Evolutionary conservation across 2,797 vertebrate species (phyloP).

Genomic region (Uromys caudimaculatus): DNA sequence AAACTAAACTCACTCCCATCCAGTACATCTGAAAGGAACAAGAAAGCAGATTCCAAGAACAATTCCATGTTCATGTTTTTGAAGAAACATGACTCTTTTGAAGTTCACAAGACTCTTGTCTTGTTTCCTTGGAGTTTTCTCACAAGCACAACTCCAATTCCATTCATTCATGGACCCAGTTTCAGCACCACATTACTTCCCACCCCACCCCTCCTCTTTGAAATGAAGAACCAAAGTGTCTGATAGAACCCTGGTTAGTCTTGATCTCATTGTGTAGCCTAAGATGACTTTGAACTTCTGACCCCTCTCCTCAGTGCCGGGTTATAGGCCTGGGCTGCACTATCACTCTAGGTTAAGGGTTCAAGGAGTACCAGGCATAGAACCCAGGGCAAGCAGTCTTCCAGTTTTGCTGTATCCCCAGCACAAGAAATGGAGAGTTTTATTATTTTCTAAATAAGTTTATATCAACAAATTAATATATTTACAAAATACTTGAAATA

Average conservation of each 20-base stretch:
- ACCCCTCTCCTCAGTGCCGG: not conserved
- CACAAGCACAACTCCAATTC: not conserved
- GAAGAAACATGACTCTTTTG: not conserved
- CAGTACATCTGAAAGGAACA: not conserved
- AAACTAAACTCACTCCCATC: not conserved
- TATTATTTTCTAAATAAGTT: not conserved
- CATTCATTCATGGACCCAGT: not conserved
- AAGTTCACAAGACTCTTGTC: not conserved
- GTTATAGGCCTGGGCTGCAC: not conserved
- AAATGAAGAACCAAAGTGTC: not conserved
- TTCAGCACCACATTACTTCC: not conserved
- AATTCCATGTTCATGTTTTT: not conserved
- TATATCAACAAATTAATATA: not conserved
- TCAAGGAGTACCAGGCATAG: not conserved
- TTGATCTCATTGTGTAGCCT: not conserved
- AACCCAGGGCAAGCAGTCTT: not conserved
- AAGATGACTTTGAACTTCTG: not conserved
- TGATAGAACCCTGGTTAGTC: not conserved
- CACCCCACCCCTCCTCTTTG: not conserved
- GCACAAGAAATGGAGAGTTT: not conserved
- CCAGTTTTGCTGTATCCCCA: not conserved
- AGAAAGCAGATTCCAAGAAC: not conserved
- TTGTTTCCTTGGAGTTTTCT: not conserved
- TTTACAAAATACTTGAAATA: conserved; percentile 33
- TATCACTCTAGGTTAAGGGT: not conserved